Evolutionary conservation across 1,140 invertebrate species (phyloP).

Genomic region (Telenomus remus): DNA sequence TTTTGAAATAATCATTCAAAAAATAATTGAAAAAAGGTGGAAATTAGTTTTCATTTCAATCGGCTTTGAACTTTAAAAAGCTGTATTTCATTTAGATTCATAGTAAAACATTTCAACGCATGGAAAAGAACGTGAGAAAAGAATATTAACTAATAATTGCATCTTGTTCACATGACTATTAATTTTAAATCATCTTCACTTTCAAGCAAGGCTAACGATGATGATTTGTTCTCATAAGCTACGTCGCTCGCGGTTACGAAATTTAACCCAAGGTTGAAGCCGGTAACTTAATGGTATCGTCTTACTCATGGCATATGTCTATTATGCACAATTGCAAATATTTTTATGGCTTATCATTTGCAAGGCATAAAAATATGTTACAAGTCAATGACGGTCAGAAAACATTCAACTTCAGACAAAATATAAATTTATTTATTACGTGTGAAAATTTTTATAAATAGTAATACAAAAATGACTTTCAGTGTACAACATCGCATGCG

Average conservation of each 20-base stretch:
- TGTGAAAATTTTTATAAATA: constrained; percentile 42
- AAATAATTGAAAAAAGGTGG: too few relatives aligned
- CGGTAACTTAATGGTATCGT: constrained; percentile 14
- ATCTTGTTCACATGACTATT: not conserved
- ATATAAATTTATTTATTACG: constrained; percentile 30
- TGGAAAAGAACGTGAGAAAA: too few relatives aligned
- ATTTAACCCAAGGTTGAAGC: constrained; percentile 24
- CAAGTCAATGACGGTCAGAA: not conserved
- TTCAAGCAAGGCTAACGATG: constrained; percentile 34
- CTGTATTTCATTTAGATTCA: too few relatives aligned
- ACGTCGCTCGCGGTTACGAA: constrained; percentile 18
- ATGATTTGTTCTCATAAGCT: not conserved
- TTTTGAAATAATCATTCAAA: too few relatives aligned
- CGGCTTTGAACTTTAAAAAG: too few relatives aligned
- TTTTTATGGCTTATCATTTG: constrained; percentile 21
- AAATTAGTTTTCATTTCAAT: too few relatives aligned
- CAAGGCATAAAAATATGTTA: not conserved
- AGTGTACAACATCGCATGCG: constrained; percentile 28
- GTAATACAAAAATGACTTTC: constrained; percentile 33
- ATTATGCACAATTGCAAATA: constrained; percentile 9
- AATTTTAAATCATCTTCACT: constrained; percentile 18
- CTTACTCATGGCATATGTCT: not conserved
- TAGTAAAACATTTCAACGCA: too few relatives aligned
- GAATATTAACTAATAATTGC: too few relatives aligned
- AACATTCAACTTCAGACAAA: not conserved